Evolutionary conservation across 2,113 vertebrate species (phyloP), one percentile per base, ranked within the genome.

Genomic region (Thermophis baileyi): DNA sequence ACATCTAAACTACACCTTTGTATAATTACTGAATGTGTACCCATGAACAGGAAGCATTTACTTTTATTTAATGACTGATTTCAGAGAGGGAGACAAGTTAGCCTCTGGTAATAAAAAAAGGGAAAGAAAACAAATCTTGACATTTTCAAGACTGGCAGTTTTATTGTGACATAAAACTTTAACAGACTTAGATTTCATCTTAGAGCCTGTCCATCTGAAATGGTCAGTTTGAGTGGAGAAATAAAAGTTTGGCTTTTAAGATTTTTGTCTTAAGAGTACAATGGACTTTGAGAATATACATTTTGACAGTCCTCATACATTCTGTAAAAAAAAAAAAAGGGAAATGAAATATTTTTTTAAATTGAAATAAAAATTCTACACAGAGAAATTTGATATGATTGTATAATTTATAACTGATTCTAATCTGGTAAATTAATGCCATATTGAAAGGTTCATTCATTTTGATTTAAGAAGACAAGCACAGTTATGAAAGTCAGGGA

Each of bases 391-490:
- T 25, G 12, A 24, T 40, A 51, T 74, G 24, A 30, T 27, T 88
- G 35, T 24, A 40, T 50, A 87, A 30, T 46, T 25, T 25, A 30
- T 10, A 44, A 74, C 12, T 10, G 40, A 22, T 89, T 89, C 40
- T 89, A 57, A 89, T 57, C 44, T 55, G 46, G 89, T 16, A 81
- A 88, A 92, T 85, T 85, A 92, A 47, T 54, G 44, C 40, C 18
- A 3, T 89, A 25, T 44, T 35, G 88, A 92, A 44, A 22, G 44
- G 50, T 35, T 85, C 63, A 89, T 89, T 92, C n/a, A 85, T 81
- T 89, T 92, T 92, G 55, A 92, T 92, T 47, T 63, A 27, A 92
- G 46, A 35, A 88, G 55, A 69, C 55, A 92, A 47, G 46, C 22
- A 49, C 60, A 40, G 6, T 24, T 85, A 44, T 92, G 53, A 85